Conservation (phyloP, 2,888 invertebrate genomes). For the Megamerina dolium region DNA sequence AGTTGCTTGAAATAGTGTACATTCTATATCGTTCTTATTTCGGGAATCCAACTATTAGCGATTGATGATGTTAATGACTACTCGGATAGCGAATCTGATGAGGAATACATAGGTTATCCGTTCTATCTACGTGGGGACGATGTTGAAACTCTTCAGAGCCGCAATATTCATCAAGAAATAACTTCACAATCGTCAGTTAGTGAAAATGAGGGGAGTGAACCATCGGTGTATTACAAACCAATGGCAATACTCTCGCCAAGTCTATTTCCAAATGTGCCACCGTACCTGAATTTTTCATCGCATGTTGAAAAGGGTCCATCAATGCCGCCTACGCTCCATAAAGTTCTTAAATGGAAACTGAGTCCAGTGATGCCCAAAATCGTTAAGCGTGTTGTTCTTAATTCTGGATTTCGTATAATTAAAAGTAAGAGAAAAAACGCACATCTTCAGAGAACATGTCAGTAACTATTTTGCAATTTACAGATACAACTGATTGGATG, state of each 20-base stretch:
- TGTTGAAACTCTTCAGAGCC: constrained; percentile 33
- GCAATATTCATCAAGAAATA: constrained; percentile 26
- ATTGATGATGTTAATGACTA: constrained; percentile 42
- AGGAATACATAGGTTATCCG: constrained; percentile 42
- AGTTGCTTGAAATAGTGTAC: too few relatives aligned
- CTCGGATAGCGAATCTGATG: constrained; percentile 40
- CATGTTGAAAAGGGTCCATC: constrained; percentile 58
- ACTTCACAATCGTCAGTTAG: constrained; percentile 26
- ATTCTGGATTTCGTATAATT: constrained; percentile 80
- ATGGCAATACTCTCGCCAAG: constrained; percentile 53
- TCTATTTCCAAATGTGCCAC: constrained; percentile 68
- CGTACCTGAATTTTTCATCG: constrained; percentile 70
- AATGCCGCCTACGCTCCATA: constrained; percentile 66
- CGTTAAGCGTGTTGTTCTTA: constrained; percentile 78
- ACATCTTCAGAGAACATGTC: not conserved
- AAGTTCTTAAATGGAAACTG: constrained; percentile 87
- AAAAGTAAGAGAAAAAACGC: constrained; percentile 62
- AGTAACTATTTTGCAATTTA: not conserved
- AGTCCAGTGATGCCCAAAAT: constrained; percentile 92
- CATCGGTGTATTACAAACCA: constrained; percentile 33
- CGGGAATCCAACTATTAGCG: too few relatives aligned
- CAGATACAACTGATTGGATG: constrained; percentile 84
- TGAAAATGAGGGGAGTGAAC: constrained; percentile 21
- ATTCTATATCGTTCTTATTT: too few relatives aligned
- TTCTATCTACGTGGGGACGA: constrained; percentile 37